Evolutionary conservation across 2,797 vertebrate genomes (phyloP).

Genomic region (Sebastes matsubarae): DNA sequence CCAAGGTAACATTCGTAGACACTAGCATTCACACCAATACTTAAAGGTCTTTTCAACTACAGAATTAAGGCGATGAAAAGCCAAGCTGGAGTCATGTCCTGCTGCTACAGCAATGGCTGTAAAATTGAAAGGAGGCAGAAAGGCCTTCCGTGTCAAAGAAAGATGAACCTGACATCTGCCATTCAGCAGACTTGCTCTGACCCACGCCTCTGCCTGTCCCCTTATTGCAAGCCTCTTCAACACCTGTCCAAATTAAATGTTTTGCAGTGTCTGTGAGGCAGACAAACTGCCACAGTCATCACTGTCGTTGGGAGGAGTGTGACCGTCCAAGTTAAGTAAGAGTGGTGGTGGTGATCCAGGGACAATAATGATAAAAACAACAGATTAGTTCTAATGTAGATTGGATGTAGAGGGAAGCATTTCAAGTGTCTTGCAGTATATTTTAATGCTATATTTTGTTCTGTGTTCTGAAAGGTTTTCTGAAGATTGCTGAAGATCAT

Average conservation of each 20-base stretch:
- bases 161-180: conserved; percentile 70
- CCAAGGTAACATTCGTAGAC: not conserved
- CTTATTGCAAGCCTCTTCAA: conserved; percentile 30
- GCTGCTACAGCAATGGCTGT: conserved; percentile 25
- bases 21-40: not conserved
- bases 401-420: not conserved
- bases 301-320: not conserved
- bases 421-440: not conserved
- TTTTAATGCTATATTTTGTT: not conserved
- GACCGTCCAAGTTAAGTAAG: not conserved
- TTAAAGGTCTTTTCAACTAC: conserved; percentile 10
- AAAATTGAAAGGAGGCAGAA: conserved; percentile 44
- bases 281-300: conserved; percentile 18
- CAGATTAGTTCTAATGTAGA: not conserved
- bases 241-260: conserved; percentile 54
- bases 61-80: conserved; percentile 28
- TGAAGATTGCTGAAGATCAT: not conserved
- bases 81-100: conserved; percentile 20
- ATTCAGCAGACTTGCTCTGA: conserved; percentile 67
- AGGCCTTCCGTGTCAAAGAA: conserved; percentile 42
- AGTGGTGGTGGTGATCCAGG: not conserved
- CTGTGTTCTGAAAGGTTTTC: not conserved
- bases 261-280: conserved; percentile 32
- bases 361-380: not conserved
- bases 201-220: conserved; percentile 51